Evolutionary conservation across 2,888 invertebrate genomes (phyloP).

Genomic region (Mallateleia sp.): DNA sequence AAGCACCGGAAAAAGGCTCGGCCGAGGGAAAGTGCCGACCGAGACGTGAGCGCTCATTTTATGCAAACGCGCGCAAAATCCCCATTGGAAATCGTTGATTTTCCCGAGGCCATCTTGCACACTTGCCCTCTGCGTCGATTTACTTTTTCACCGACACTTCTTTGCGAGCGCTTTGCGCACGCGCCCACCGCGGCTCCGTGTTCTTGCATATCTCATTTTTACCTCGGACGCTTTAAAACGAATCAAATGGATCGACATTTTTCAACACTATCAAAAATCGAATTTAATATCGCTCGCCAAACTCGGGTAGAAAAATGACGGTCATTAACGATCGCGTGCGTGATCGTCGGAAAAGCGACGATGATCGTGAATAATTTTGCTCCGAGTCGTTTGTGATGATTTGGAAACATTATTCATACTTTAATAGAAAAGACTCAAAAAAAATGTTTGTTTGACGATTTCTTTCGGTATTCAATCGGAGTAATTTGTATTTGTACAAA

Average conservation of each 20-base stretch:
- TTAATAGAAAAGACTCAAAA: not conserved
- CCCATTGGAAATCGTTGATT: constrained; percentile 82
- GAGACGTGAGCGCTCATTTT: constrained; percentile 79
- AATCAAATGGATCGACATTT: constrained; percentile 67
- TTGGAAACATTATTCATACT: not conserved
- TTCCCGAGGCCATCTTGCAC: constrained; percentile 82
- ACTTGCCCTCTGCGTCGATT: constrained; percentile 67
- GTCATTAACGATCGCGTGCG: constrained; percentile 33
- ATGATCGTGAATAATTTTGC: constrained; percentile 25
- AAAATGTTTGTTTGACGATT: not conserved
- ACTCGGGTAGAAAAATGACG: constrained; percentile 46
- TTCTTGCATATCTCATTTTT: constrained; percentile 68
- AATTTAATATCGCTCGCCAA: constrained; percentile 55
- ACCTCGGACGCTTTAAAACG: constrained; percentile 37
- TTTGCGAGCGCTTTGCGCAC: constrained; percentile 35
- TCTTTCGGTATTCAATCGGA: not conserved
- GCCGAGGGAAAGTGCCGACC: constrained; percentile 53
- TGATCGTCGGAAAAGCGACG: constrained; percentile 12
- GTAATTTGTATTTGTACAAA: constrained; percentile 24
- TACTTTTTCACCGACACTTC: constrained; percentile 61
- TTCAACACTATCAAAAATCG: constrained; percentile 63
- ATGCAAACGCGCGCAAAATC: constrained; percentile 84
- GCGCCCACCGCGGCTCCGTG: constrained; percentile 30
- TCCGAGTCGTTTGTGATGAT: not conserved
- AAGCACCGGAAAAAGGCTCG: constrained; percentile 3